Conservation (phyloP, 1,140 invertebrate genomes). For the Kradibia gibbosae region DNA sequence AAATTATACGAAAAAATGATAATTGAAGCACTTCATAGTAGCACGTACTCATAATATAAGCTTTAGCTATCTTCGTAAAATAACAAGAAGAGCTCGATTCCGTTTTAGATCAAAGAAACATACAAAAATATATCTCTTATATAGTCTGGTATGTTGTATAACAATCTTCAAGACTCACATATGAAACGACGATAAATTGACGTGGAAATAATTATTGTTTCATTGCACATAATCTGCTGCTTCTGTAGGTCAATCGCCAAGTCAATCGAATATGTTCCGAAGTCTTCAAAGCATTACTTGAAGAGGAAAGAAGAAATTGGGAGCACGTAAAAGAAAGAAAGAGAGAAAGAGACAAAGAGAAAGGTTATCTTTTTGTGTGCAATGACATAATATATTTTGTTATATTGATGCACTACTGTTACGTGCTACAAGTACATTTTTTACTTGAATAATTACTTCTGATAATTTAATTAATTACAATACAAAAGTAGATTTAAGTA, state of each 20-base stretch:
- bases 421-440: not conserved
- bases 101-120: constrained; percentile 7
- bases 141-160: constrained; percentile 16
- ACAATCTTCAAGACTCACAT: constrained; percentile 15
- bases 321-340: not conserved
- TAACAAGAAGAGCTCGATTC: constrained; percentile 1
- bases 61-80: not conserved
- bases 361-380: constrained; percentile 10
- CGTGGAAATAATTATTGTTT: constrained; percentile 13
- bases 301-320: constrained; percentile 11
- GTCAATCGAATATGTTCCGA: not conserved
- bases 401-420: not conserved
- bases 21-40: not conserved
- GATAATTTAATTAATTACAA: no score
- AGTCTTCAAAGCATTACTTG: not conserved
- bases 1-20: not conserved
- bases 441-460: no score
- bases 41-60: not conserved
- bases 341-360: not conserved
- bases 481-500: no score
- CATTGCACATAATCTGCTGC: constrained; percentile 4
- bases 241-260: constrained; percentile 17
- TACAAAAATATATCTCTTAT: not conserved
- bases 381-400: not conserved
- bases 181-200: constrained; percentile 28